Percentiles rank a stretch among this genome's conserved stretches.
Evolutionary conservation across 2,888 invertebrate species (phyloP).

Genomic region (Drosophila prostipennis): DNA sequence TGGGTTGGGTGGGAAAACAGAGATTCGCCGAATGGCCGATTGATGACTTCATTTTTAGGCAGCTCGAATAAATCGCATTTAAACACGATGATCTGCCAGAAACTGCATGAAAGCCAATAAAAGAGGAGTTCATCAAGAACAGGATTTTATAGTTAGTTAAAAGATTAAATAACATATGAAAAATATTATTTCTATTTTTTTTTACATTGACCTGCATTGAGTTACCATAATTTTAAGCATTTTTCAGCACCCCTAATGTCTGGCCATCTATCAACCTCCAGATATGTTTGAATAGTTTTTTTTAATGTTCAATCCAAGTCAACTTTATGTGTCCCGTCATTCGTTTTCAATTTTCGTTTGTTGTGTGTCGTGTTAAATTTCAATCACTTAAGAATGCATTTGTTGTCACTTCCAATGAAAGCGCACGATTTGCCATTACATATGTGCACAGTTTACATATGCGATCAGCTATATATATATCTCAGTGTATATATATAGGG

Average conservation of each 20-base stretch:
- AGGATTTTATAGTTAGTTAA: too few relatives aligned
- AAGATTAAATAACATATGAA: too few relatives aligned
- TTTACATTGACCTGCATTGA: too few relatives aligned
- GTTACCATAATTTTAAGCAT: not conserved
- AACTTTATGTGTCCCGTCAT: slow-evolving; percentile 34
- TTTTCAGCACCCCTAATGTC: not conserved
- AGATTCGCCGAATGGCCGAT: slow-evolving; percentile 12
- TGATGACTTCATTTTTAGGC: slow-evolving; percentile 36
- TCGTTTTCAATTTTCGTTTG: slow-evolving; percentile 43
- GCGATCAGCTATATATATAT: slow-evolving; percentile 26
- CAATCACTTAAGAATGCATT: slow-evolving; percentile 74
- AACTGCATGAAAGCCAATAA: slow-evolving; percentile 8
- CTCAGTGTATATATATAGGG: too few relatives aligned
- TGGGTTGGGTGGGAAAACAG: slow-evolving; percentile 11
- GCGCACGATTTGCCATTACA: slow-evolving; percentile 61
- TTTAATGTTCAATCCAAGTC: slow-evolving; percentile 40
- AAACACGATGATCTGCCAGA: slow-evolving; percentile 1
- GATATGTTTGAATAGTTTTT: slow-evolving; percentile 21
- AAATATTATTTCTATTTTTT: too few relatives aligned
- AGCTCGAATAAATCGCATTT: slow-evolving; percentile 22
- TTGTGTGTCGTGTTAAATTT: slow-evolving; percentile 59
- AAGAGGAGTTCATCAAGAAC: not conserved
- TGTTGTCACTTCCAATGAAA: slow-evolving; percentile 67
- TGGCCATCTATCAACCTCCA: slow-evolving; percentile 6
- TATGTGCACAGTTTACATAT: slow-evolving; percentile 1